phyloP scores from a whole-genome alignment of 2,797 vertebrate genomes.

The Rachycentron canadum region DNA sequence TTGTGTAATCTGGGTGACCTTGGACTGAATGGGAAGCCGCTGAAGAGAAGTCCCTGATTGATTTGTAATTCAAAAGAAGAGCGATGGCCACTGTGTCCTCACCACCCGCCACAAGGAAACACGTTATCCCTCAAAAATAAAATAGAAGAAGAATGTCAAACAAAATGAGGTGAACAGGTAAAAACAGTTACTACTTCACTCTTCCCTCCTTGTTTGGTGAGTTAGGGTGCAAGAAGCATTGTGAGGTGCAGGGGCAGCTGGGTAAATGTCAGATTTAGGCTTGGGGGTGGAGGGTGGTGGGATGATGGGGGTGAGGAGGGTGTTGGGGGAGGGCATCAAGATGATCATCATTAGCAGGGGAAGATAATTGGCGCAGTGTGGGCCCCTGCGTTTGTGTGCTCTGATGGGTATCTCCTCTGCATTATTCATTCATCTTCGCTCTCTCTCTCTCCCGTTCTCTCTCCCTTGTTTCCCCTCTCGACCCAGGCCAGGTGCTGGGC shows the following conservation, averaged over 20 bases:
- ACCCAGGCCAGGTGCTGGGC: conserved; percentile 73
- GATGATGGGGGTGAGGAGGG: neutral
- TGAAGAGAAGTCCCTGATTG: conserved; percentile 88
- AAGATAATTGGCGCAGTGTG: conserved; percentile 82
- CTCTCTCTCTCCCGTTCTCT: conserved; percentile 42
- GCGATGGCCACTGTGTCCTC: conserved; percentile 75
- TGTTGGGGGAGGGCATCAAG: conserved; percentile 56
- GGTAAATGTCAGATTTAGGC: conserved; percentile 76
- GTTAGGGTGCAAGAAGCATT: neutral
- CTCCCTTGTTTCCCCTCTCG: conserved; percentile 54
- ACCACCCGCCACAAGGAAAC: neutral
- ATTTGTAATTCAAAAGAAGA: conserved; percentile 94
- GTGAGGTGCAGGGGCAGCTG: conserved; percentile 48
- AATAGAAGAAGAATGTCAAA: conserved; percentile 75
- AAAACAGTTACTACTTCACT: conserved; percentile 46
- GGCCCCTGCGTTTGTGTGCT: conserved; percentile 78
- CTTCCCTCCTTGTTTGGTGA: conserved; percentile 23
- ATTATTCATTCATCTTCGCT: conserved; percentile 85
- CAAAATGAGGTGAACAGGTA: conserved; percentile 49
- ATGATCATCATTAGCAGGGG: conserved; percentile 82
- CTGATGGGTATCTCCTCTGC: conserved; percentile 82
- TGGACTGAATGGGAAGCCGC: conserved; percentile 78
- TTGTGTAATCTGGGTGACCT: conserved; percentile 97
- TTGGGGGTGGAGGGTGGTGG: conserved; percentile 6
- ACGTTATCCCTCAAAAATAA: conserved; percentile 33